These are phyloP conservation scores for Enteromius viviparus DNA, from an alignment of 2,797 vertebrate species.

Conservation along the genomic window DNA sequence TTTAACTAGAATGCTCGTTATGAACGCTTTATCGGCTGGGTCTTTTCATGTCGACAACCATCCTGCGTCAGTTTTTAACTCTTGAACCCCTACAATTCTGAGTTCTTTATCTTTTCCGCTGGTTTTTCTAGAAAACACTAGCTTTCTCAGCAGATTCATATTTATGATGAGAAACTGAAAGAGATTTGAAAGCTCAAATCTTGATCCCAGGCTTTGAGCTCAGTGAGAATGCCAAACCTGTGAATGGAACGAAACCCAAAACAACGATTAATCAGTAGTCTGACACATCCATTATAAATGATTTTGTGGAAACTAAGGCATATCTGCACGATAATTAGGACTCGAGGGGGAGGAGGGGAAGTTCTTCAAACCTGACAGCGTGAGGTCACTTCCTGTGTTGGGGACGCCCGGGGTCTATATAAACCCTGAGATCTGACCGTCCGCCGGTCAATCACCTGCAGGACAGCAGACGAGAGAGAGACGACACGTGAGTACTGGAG, in stretches of 20 bases:
- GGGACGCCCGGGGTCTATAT: not conserved
- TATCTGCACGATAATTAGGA: not conserved
- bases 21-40: not conserved
- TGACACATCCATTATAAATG: not conserved
- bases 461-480: conserved; percentile 7
- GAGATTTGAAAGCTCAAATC: too few species aligned
- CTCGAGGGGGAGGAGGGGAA: not conserved
- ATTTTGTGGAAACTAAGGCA: not conserved
- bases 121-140: not conserved
- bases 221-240: not conserved
- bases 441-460: not conserved
- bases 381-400: conserved; percentile 32
- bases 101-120: not conserved
- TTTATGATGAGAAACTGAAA: not conserved
- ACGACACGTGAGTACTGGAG: not conserved
- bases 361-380: not conserved
- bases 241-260: not conserved
- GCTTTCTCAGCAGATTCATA: conserved; percentile 9
- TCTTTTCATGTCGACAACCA: not conserved
- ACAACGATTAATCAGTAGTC: not conserved
- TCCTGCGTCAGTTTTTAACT: not conserved
- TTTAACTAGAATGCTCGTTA: conserved; percentile 34
- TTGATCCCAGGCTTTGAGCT: not conserved
- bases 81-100: not conserved
- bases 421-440: not conserved